Conservation (phyloP, 2,797 vertebrate genomes). For the Falco novaeseelandiae region DNA sequence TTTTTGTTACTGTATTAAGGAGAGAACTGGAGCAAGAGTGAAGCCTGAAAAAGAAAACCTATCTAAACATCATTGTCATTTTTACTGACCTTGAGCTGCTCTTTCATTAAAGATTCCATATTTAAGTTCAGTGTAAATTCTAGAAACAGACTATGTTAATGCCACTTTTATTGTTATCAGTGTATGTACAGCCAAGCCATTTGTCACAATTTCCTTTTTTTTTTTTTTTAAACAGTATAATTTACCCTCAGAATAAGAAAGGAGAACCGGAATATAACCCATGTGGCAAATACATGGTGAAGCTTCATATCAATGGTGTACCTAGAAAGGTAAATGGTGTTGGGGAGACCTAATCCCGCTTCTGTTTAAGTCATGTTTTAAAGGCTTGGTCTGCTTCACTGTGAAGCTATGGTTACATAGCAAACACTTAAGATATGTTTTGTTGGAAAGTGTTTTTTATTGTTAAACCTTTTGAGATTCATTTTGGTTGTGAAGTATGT, state of each 20-base stretch:
- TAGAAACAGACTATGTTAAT: not conserved
- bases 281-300: slow-evolving; percentile 99
- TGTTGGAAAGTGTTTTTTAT: not conserved
- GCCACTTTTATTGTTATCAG: not conserved
- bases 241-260: slow-evolving; percentile 96
- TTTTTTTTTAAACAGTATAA: slow-evolving; percentile 82
- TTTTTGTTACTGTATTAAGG: not conserved
- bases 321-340: slow-evolving; percentile 89
- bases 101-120: not conserved
- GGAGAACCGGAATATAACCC: slow-evolving; percentile 97
- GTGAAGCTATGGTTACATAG: not conserved
- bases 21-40: not conserved
- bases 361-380: not conserved
- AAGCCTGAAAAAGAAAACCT: not conserved
- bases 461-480: not conserved
- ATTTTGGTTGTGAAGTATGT: not conserved
- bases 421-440: not conserved
- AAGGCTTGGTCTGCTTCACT: not conserved
- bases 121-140: not conserved
- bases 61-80: not conserved
- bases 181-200: not conserved
- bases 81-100: not conserved
- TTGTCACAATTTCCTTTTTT: not conserved
- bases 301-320: slow-evolving; percentile 97
- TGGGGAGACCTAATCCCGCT: not conserved